Evolutionary conservation across 2,113 vertebrate genomes (phyloP).

Genomic region (Chaenocephalus aceratus): DNA sequence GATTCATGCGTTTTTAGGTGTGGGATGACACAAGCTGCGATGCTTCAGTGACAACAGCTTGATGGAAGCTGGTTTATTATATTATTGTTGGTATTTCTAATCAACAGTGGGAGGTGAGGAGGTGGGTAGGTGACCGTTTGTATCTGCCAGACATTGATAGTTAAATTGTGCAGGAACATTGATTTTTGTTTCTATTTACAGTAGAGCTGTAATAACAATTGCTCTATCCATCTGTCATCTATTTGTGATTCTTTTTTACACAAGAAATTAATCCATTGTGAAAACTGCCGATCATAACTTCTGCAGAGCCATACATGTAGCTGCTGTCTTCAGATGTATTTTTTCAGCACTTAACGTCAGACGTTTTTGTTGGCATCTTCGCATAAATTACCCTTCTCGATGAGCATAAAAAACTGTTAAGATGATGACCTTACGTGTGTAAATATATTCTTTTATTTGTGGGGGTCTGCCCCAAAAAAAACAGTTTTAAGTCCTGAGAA

Average conservation of each 20-base stretch:
- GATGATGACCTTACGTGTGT: no score
- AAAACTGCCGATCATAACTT: no score
- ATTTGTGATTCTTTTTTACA: no score
- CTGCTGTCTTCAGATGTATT: background rate
- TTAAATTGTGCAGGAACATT: background rate
- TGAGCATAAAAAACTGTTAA: no score
- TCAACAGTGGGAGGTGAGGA: conserved; percentile 18
- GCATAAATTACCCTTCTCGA: no score
- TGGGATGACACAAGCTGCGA: background rate
- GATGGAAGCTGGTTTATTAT: conserved; percentile 12
- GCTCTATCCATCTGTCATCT: background rate
- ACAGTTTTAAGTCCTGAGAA: no score
- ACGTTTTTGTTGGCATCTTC: no score
- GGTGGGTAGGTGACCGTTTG: background rate
- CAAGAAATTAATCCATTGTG: no score
- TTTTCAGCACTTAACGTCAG: background rate
- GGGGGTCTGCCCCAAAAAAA: no score
- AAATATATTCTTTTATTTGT: no score
- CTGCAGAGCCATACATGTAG: background rate
- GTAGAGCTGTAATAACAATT: background rate
- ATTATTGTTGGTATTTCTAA: conserved; percentile 1
- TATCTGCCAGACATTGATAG: background rate
- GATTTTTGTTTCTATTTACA: background rate
- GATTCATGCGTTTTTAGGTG: background rate
- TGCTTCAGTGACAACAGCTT: conserved; percentile 15